These are phyloP conservation scores for Pangasianodon gigas DNA, from an alignment of 2,113 vertebrate genomes.

Conservation along the genomic window DNA sequence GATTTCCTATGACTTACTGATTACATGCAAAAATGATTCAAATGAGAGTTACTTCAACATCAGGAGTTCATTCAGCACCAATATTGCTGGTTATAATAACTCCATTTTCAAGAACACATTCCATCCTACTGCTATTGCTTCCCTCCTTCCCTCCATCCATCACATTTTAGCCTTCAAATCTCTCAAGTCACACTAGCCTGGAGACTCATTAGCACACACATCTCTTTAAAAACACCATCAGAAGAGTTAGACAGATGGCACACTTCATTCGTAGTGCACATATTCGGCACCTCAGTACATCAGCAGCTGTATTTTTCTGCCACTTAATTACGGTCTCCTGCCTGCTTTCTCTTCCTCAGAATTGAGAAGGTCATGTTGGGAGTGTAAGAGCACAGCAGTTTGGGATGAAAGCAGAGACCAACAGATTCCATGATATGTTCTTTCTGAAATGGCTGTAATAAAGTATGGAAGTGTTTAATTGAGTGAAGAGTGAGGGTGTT, in stretches of 20 bases:
- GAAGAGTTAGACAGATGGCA: slow-evolving; percentile 53
- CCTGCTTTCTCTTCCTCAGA: slow-evolving; percentile 43
- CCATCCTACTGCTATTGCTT: not conserved
- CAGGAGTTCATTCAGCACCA: not conserved
- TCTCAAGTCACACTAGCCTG: slow-evolving; percentile 52
- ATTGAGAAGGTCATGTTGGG: slow-evolving; percentile 46
- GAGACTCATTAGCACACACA: slow-evolving; percentile 57
- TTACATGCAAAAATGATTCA: not conserved
- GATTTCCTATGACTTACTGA: not conserved
- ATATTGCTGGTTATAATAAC: not conserved
- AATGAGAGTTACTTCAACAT: not conserved
- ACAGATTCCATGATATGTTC: slow-evolving; percentile 4
- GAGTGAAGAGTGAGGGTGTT: not conserved
- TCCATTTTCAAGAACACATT: slow-evolving; percentile 56
- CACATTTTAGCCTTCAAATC: slow-evolving; percentile 63
- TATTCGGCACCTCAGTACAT: not conserved
- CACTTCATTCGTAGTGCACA: slow-evolving; percentile 53
- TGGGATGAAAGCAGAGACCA: not conserved
- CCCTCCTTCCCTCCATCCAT: slow-evolving; percentile 35
- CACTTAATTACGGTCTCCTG: slow-evolving; percentile 30
- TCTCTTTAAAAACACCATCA: slow-evolving; percentile 60
- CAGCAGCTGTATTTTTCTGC: slow-evolving; percentile 1
- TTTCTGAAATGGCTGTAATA: slow-evolving; percentile 12
- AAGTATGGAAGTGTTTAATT: slow-evolving; percentile 29
- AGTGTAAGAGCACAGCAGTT: slow-evolving; percentile 1